Conservation (phyloP, 1,140 invertebrate species). For the Caenorhabditis brenneri region DNA sequence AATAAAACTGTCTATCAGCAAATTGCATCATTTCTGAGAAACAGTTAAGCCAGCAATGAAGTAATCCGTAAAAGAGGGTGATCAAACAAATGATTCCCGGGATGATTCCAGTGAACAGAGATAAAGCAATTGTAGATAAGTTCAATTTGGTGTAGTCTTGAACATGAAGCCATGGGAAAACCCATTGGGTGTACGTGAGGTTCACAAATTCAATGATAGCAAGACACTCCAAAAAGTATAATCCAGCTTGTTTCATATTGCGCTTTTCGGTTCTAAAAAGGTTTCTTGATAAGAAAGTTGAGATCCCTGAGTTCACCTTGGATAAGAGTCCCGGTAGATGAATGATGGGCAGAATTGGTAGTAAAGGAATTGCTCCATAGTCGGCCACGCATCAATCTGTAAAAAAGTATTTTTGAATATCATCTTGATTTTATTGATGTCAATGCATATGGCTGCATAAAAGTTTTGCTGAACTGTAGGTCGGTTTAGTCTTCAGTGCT, state of each 20-base stretch:
- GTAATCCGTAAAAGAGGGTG: slow-evolving; percentile 67
- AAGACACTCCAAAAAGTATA: slow-evolving; percentile 61
- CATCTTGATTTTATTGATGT: too few relatives aligned
- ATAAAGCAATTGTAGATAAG: slow-evolving; percentile 51
- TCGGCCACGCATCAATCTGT: slow-evolving; percentile 53
- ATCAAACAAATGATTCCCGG: slow-evolving; percentile 66
- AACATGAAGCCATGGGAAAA: slow-evolving; percentile 59
- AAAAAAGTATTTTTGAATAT: too few relatives aligned
- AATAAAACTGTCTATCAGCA: slow-evolving; percentile 67
- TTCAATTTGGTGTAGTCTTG: slow-evolving; percentile 29
- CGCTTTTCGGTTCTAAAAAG: slow-evolving; percentile 52
- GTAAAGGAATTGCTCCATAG: slow-evolving; percentile 64
- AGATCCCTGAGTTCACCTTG: slow-evolving; percentile 44
- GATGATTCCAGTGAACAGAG: slow-evolving; percentile 66
- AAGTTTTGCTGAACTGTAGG: too few relatives aligned
- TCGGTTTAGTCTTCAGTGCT: too few relatives aligned
- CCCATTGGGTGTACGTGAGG: slow-evolving; percentile 63
- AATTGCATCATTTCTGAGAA: slow-evolving; percentile 68
- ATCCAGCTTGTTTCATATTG: slow-evolving; percentile 61
- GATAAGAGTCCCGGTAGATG: slow-evolving; percentile 65
- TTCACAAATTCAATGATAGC: slow-evolving; percentile 67
- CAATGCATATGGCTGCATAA: too few relatives aligned
- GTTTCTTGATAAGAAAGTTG: neutral
- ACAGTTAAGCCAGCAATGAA: slow-evolving; percentile 67
- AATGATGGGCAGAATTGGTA: slow-evolving; percentile 69